Evolutionary conservation across 2,113 vertebrate species (phyloP), one percentile per base, ranked within the genome.

Genomic region (Myrmecophaga tridactyla): DNA sequence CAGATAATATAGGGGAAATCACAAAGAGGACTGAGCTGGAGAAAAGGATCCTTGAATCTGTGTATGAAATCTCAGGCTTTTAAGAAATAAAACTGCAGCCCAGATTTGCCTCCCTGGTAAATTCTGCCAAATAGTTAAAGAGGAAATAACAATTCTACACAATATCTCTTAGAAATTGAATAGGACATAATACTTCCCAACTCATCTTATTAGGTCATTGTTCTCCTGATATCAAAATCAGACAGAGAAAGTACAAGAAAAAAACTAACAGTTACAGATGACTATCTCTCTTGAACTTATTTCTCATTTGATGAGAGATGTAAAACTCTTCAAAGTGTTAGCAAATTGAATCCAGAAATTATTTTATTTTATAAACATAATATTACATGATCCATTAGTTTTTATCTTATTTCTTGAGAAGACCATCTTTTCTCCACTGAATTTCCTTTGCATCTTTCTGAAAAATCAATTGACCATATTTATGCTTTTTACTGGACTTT

Each of bases 181-280:
- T 27, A 82, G 31, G 85, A 93, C 65, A 56, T 41, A 63, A 29
- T 81, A 82, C 43, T 89, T 89, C 25, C 43, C 58, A 65, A 21
- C 39, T 89, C 20, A 89, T 82, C 43, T 36, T 82, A 43, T 43
- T 63, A 88, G 17, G 46, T 58, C 46, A 65, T 23, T 31, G 65
- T 65, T 88, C 69, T 94, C 18, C 43, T 75, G 86, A 36, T 82
- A 65, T 34, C 56, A 94, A 65, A 87, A 75, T 39, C 39, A 86
- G 56, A 73, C 56, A 87, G 41, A 82, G 58, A 92, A 92, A 75
- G 58, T 48, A 82, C 36, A 78, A 69, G 62, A 51, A 85, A 94
- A 72, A 88, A 10, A 10, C 46, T 4, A 56, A 70, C 20, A 39
- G 56, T 9, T 7, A 6, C 51, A 82, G 51, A 65, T 15, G 46